Conservation (phyloP, 1,140 invertebrate genomes). For the Wasmannia auropunctata region DNA sequence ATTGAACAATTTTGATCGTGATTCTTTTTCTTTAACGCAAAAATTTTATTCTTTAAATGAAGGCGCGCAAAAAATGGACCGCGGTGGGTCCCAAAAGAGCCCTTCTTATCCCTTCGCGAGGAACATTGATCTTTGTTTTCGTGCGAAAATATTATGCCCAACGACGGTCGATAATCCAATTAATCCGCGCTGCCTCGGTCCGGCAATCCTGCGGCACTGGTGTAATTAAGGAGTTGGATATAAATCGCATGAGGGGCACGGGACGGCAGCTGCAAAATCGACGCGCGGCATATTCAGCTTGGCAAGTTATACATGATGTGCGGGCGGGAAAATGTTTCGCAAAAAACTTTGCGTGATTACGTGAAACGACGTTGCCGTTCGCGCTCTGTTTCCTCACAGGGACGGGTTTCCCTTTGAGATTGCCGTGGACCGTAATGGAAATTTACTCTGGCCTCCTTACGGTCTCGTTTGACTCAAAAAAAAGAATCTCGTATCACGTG, state of each 20-base stretch:
- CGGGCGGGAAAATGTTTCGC: constrained; percentile 24
- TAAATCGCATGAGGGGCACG: constrained; percentile 28
- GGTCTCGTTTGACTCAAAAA: not conserved
- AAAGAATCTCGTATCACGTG: not conserved
- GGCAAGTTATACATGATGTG: constrained; percentile 24
- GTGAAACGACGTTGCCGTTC: constrained; percentile 4
- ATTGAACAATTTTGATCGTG: constrained; percentile 1
- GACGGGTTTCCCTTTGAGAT: constrained; percentile 6
- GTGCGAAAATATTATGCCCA: not conserved
- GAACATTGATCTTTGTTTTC: constrained; percentile 31
- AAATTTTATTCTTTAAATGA: not conserved
- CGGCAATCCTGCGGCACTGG: constrained; percentile 15
- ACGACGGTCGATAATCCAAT: constrained; percentile 50
- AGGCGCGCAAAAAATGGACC: not conserved
- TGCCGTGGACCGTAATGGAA: constrained; percentile 21
- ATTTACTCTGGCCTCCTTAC: not conserved
- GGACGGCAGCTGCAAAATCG: constrained; percentile 23
- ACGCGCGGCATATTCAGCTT: constrained; percentile 15
- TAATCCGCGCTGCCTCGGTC: constrained; percentile 38
- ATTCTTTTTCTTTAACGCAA: not conserved
- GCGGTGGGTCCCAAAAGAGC: not conserved
- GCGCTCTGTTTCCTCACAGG: not conserved
- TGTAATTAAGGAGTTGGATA: constrained; percentile 47
- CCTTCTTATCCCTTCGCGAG: not conserved
- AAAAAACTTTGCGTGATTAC: constrained; percentile 36